Evolutionary conservation across 1,140 invertebrate species (phyloP).

Genomic region (Apis florea): DNA sequence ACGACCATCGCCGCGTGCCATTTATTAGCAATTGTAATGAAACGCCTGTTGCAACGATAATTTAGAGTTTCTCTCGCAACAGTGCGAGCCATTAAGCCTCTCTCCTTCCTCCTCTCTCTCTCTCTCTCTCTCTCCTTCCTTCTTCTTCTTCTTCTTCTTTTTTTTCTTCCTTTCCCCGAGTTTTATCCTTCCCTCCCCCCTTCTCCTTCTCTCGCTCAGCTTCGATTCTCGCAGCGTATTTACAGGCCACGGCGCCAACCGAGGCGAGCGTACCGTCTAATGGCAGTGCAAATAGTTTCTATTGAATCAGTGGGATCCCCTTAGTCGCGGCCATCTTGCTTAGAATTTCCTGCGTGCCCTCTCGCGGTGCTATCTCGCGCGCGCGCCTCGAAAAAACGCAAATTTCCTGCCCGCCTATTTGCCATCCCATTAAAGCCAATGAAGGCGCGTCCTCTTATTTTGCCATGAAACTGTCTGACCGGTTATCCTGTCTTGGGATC

Average conservation of each 20-base stretch:
- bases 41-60: slow-evolving; percentile 55
- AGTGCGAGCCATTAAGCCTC: slow-evolving; percentile 36
- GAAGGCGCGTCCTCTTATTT: slow-evolving; percentile 65
- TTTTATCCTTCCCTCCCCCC: background rate
- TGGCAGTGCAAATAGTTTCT: slow-evolving; percentile 78
- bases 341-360: slow-evolving; percentile 71
- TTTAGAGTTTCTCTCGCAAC: slow-evolving; percentile 50
- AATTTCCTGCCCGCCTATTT: slow-evolving; percentile 77
- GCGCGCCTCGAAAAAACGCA: slow-evolving; percentile 72
- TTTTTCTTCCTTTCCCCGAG: background rate
- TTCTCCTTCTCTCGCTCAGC: background rate
- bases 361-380: slow-evolving; percentile 58
- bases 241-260: slow-evolving; percentile 52
- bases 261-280: slow-evolving; percentile 63
- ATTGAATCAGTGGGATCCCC: slow-evolving; percentile 76
- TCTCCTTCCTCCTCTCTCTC: background rate
- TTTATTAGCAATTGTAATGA: slow-evolving; percentile 54
- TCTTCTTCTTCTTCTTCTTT: background rate
- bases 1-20: slow-evolving; percentile 36
- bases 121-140: no score
- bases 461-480: slow-evolving; percentile 60
- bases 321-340: slow-evolving; percentile 67
- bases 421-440: slow-evolving; percentile 75
- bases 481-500: background rate
- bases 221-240: slow-evolving; percentile 22